phyloP scores from a whole-genome alignment of 2,888 invertebrate species.

The Drosophila neutralis region DNA sequence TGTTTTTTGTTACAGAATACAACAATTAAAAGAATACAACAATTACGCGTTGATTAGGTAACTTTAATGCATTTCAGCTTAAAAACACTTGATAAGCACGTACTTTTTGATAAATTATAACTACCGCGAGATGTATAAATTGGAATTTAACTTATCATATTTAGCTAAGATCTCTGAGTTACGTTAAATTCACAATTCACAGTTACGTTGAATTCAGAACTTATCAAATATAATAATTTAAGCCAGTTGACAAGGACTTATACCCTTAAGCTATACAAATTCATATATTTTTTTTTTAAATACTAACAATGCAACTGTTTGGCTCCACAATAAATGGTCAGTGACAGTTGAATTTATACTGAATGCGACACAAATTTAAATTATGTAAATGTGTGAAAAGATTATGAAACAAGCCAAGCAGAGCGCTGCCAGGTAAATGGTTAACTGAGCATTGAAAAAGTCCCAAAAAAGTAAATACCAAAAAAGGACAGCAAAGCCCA shows the following conservation, averaged over 20 bases:
- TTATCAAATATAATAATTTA: constrained; percentile 4
- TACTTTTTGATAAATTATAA: background rate
- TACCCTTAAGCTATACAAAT: constrained; percentile 7
- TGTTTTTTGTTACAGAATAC: background rate
- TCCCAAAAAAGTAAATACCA: constrained; percentile 20
- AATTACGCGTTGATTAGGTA: background rate
- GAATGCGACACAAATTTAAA: constrained; percentile 42
- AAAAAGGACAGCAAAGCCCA: constrained; percentile 11
- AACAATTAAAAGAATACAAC: background rate
- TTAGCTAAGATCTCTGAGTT: background rate
- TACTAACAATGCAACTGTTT: constrained; percentile 10
- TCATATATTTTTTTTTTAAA: constrained; percentile 1
- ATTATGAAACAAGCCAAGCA: constrained; percentile 54
- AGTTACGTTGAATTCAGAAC: constrained; percentile 1
- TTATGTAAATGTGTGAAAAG: constrained; percentile 46
- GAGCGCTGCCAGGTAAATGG: constrained; percentile 26
- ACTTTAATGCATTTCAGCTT: background rate
- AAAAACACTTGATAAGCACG: background rate
- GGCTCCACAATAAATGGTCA: background rate
- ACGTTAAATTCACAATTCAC: background rate
- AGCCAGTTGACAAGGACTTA: background rate
- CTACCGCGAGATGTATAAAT: background rate
- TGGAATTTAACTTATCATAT: constrained; percentile 2
- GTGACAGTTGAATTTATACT: constrained; percentile 21
- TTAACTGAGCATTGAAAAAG: constrained; percentile 33